Evolutionary conservation across 2,888 invertebrate genomes (phyloP).

Genomic region (Leucophenga montana): DNA sequence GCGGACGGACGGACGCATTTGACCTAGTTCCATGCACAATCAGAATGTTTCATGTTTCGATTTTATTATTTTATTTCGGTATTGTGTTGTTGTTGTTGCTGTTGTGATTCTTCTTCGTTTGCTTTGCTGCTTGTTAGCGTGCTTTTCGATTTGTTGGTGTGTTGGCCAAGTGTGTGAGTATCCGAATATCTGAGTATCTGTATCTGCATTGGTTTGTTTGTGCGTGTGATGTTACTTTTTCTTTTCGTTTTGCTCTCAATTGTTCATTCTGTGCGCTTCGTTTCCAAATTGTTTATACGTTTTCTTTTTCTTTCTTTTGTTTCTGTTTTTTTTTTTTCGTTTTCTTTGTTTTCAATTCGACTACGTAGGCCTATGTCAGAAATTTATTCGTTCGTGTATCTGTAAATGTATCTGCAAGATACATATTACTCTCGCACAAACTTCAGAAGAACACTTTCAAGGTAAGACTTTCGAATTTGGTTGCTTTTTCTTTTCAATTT

Average conservation of each 20-base stretch:
- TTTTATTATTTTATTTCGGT: constrained; percentile 61
- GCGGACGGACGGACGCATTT: constrained; percentile 33
- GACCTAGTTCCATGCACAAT: constrained; percentile 66
- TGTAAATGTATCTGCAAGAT: constrained; percentile 39
- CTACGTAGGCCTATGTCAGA: constrained; percentile 55
- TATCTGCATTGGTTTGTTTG: constrained; percentile 41
- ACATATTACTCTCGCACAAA: constrained; percentile 36
- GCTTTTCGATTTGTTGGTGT: constrained; percentile 45
- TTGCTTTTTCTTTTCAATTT: constrained; percentile 1
- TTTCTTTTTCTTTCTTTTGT: constrained; percentile 64
- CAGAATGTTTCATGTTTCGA: constrained; percentile 71
- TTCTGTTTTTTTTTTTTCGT: constrained; percentile 51
- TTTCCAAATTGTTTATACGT: constrained; percentile 17
- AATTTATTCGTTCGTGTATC: constrained; percentile 12
- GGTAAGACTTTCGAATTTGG: constrained; percentile 53
- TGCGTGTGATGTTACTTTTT: constrained; percentile 61
- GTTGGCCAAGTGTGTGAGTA: constrained; percentile 40
- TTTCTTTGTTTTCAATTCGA: constrained; percentile 17
- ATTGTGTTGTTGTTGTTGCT: constrained; percentile 37
- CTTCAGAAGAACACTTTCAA: constrained; percentile 59
- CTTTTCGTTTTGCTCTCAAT: constrained; percentile 63
- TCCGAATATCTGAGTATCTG: constrained; percentile 28
- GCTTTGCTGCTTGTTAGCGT: constrained; percentile 11
- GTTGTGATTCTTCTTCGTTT: constrained; percentile 35
- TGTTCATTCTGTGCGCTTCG: constrained; percentile 47